A percentile compares a stretch with the other conserved stretches of the same genome.
Conservation (phyloP, 2,888 invertebrate genomes). For the Petrolisthes manimaculis region DNA sequence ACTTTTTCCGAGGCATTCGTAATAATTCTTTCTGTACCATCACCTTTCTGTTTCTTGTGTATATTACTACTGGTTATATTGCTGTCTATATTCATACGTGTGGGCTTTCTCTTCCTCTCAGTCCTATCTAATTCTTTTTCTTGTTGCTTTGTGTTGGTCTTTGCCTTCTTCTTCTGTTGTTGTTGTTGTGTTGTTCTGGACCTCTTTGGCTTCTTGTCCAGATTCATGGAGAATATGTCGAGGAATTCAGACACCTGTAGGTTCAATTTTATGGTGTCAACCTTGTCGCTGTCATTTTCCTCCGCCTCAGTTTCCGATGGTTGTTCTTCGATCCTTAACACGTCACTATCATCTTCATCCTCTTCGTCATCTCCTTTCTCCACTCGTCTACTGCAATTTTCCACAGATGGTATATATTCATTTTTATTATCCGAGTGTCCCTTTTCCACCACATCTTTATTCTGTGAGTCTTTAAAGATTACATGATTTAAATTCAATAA, state of each 20-base stretch:
- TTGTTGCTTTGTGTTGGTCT: neutral
- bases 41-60: too few species aligned
- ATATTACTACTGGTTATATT: too few species aligned
- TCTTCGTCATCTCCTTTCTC: neutral
- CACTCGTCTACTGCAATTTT: neutral
- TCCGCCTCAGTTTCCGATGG: slow-evolving; percentile 29
- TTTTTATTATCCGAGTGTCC: too few species aligned
- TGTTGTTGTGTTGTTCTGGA: neutral
- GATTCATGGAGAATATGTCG: slow-evolving; percentile 31
- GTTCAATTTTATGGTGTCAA: neutral
- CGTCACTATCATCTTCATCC: slow-evolving; percentile 24
- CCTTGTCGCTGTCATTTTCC: neutral
- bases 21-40: too few species aligned
- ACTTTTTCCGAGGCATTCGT: too few species aligned
- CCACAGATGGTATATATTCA: too few species aligned
- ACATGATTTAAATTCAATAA: too few species aligned
- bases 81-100: neutral
- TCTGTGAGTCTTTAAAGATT: too few species aligned
- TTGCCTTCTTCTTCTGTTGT: neutral
- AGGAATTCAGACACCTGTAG: slow-evolving; percentile 20
- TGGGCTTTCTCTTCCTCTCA: neutral
- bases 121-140: neutral
- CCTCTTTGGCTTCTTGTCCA: neutral
- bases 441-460: too few species aligned
- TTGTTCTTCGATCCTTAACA: slow-evolving; percentile 22